These are phyloP conservation scores for Hippocampus zosterae DNA, from an alignment of 2,113 vertebrate genomes.

Conservation along the genomic window DNA sequence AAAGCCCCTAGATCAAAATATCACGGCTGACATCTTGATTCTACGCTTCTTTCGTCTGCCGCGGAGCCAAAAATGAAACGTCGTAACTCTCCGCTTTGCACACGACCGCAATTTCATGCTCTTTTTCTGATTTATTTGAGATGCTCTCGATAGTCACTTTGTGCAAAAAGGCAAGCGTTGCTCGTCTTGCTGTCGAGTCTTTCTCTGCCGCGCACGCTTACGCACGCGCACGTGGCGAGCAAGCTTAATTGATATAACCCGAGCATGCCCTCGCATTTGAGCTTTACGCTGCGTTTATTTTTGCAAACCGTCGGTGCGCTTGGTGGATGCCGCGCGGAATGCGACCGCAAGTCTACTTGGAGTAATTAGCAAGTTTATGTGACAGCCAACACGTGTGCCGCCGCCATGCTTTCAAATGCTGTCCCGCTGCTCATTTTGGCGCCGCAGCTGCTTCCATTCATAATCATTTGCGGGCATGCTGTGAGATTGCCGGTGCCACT, in stretches of 20 bases:
- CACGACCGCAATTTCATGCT: neutral
- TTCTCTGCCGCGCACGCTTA: neutral
- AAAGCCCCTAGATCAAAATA: neutral
- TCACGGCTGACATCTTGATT: neutral
- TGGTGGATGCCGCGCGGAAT: conserved; percentile 7
- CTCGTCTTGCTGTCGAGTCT: conserved; percentile 1
- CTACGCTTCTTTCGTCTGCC: neutral
- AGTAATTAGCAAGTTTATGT: conserved; percentile 52
- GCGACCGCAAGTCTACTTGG: conserved; percentile 28
- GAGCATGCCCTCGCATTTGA: conserved; percentile 41
- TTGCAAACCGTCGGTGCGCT: conserved; percentile 20
- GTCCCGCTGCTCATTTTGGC: conserved; percentile 28
- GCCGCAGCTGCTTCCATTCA: conserved; percentile 23
- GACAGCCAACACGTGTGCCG: conserved; percentile 29
- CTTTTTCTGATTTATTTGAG: neutral
- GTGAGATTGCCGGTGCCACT: neutral
- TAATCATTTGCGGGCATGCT: conserved; percentile 2
- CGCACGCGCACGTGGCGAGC: conserved; percentile 1
- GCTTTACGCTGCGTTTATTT: conserved; percentile 44
- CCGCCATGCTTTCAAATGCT: conserved; percentile 26
- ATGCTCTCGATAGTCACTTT: conserved; percentile 8
- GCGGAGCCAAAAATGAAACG: neutral
- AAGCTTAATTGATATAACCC: conserved; percentile 40
- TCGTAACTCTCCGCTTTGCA: neutral
- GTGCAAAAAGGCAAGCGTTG: conserved; percentile 6